Base-by-base conservation (phyloP, 2,797 vertebrate species). In the Lagodon rhomboides region DNA sequence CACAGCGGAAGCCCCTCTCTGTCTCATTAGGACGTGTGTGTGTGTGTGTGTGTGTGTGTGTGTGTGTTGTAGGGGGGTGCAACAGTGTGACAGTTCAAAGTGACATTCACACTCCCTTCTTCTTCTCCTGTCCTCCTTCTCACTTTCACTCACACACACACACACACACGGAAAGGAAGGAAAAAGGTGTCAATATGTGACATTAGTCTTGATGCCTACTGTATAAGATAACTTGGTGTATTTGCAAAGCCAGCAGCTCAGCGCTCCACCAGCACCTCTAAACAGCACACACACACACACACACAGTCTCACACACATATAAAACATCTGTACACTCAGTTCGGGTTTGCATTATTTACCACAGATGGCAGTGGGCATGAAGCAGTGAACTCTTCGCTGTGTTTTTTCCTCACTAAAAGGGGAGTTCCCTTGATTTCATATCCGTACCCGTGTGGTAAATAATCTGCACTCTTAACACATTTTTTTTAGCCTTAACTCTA, bases 111-210 rank as follows among this genome's bases (percentile, higher is more conserved):
- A 94, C 94, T 95, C 94, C 92, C 90, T 94, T 95, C 91, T 85
- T 80, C 82, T 80, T 84, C 87, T 87, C 73, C 86, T 73, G 80
- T 88, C 89, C 86, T 87, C 82, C 75, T 86, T 90, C 84, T 89
- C 82, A 87, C 87, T 86, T 80, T 83, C 30, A 34, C 30, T 66
- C 76, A 73, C 71, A 79, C 62, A 80, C 51, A 65, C 60, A 54
- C 65, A 75, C 63, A 68, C 55, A 59, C 46, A 69, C 3, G 22
- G 56, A 77, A 58, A 73, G 91, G 91, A 87, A 77, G 76, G 84
- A 87, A 61, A 92, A 93, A 94, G 91, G 94, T 93, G 95, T 88
- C 90, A 97, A 97, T 97, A 96, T 96, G 96, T 97, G 97, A 96
- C 96, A 95, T 96, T 96, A 96, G 91, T 96, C 96, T 94, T 96